These are phyloP conservation scores for Brienomyrus longianalis DNA, from an alignment of 2,113 vertebrate species.

Conservation along the genomic window DNA sequence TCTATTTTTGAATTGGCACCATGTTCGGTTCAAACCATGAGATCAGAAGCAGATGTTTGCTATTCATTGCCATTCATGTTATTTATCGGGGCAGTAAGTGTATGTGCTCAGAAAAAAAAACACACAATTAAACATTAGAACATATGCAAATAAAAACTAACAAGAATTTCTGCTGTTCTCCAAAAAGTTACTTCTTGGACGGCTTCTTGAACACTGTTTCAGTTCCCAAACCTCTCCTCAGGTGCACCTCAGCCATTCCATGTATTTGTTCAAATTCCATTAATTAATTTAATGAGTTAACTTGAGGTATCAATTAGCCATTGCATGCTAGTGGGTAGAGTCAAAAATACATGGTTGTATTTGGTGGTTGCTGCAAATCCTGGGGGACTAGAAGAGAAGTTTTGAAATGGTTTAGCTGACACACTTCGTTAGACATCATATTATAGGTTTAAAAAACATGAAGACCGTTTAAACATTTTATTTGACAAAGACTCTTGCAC, in stretches of 20 bases:
- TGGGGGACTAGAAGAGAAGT: neutral
- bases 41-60: neutral
- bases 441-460: neutral
- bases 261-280: neutral
- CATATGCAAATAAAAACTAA: neutral
- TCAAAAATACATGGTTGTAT: neutral
- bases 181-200: neutral
- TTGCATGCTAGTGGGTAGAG: neutral
- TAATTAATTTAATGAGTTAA: neutral
- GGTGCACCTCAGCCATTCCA: neutral
- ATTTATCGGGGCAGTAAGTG: neutral
- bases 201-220: neutral
- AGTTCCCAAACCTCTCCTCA: neutral
- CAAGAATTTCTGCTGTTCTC: neutral
- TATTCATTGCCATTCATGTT: neutral
- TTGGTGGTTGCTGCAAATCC: neutral
- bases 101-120: neutral
- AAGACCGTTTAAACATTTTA: neutral
- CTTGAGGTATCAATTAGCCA: neutral
- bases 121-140: neutral
- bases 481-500: neutral
- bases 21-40: neutral
- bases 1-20: too few relatives aligned
- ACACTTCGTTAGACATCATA: neutral
- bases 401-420: neutral